Conservation (phyloP, 2,797 vertebrate genomes). For the Malurus splendens region DNA sequence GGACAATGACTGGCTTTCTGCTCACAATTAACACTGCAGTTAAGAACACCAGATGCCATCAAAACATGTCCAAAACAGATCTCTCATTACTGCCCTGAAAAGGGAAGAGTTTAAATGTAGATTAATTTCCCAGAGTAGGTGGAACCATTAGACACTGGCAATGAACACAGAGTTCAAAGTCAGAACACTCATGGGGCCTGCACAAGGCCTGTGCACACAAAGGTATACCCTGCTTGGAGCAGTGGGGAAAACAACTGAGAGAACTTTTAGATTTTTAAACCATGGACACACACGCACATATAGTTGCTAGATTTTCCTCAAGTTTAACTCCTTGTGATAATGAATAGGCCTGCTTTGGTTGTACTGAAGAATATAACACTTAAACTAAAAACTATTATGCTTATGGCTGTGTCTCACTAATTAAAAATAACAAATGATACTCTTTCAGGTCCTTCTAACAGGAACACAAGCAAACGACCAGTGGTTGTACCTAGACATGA, state of each 20-base stretch:
- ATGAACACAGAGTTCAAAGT: neutral
- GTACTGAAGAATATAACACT: neutral
- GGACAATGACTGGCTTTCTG: neutral
- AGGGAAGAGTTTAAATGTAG: neutral
- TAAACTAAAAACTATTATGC: neutral
- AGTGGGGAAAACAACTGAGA: neutral
- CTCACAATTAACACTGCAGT: neutral
- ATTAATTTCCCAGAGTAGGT: neutral
- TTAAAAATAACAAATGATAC: neutral
- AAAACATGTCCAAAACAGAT: neutral
- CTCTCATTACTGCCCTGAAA: neutral
- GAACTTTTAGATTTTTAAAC: neutral
- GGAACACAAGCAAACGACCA: neutral
- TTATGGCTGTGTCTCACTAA: neutral
- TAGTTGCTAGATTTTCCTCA: neutral
- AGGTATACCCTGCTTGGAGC: neutral
- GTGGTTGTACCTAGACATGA: neutral
- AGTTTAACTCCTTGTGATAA: neutral
- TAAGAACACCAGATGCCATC: neutral
- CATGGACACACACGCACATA: neutral
- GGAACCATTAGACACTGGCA: neutral
- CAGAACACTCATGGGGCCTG: neutral
- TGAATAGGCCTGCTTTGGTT: neutral
- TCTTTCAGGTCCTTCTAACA: neutral
- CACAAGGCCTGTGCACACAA: neutral